These are phyloP conservation scores for Coelopa pilipes DNA, from an alignment of 2,888 invertebrate species.

Conservation along the genomic window DNA sequence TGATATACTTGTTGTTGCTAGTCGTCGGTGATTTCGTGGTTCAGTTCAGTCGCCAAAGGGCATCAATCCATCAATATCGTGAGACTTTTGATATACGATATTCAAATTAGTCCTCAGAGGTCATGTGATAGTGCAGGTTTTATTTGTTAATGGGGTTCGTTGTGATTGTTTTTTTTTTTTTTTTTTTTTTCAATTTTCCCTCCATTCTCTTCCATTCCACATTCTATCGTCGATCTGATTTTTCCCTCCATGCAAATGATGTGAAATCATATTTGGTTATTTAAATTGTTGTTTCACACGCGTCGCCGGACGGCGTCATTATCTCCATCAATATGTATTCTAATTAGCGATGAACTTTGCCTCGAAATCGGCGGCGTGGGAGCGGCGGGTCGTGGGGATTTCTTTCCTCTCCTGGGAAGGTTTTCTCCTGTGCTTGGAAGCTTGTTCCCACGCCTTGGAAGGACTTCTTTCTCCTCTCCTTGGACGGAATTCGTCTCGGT, in stretches of 20 bases:
- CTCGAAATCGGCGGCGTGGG: conserved; percentile 8
- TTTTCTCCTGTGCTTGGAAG: too few species aligned
- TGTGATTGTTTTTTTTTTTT: too few species aligned
- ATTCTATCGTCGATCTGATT: too few species aligned
- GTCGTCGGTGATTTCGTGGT: conserved; percentile 27
- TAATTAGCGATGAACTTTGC: too few species aligned
- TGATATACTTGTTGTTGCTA: neutral
- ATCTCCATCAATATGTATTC: too few species aligned
- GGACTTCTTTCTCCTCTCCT: too few species aligned
- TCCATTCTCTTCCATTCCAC: too few species aligned
- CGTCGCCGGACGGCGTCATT: too few species aligned
- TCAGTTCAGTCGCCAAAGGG: conserved; percentile 2
- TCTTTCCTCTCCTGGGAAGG: neutral
- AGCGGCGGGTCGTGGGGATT: neutral
- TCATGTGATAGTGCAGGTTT: conserved; percentile 42
- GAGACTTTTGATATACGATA: conserved; percentile 34
- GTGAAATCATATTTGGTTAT: conserved; percentile 19
- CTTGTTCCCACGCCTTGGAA: too few species aligned
- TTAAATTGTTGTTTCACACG: conserved; percentile 34
- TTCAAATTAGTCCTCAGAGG: conserved; percentile 44
- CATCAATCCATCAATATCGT: conserved; percentile 30
- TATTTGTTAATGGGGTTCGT: conserved; percentile 38
- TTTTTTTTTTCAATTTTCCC: conserved; percentile 17
- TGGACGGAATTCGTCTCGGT: too few species aligned
- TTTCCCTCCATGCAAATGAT: conserved; percentile 37